Percentiles rank a stretch among this genome's conserved stretches.
phyloP scores from a whole-genome alignment of 2,888 invertebrate genomes.

The Amorpha juglandis region DNA sequence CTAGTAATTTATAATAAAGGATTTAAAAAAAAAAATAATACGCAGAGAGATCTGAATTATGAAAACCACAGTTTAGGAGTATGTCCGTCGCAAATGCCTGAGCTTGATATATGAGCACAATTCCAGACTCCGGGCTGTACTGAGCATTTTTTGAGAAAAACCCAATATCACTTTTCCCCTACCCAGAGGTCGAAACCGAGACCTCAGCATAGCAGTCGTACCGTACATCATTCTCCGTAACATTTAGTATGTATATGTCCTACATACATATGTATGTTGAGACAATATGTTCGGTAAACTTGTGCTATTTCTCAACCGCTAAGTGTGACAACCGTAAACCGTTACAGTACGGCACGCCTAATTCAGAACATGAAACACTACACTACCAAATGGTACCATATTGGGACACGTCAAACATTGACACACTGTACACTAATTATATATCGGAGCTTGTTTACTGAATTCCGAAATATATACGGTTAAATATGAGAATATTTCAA shows the following conservation, averaged over 20 bases:
- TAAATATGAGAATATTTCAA: not conserved
- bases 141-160: no score
- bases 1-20: no score
- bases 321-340: constrained; percentile 9
- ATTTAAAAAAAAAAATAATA: no score
- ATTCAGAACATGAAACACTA: constrained; percentile 18
- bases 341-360: not conserved
- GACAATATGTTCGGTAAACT: not conserved
- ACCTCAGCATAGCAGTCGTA: no score
- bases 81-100: no score
- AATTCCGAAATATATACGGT: not conserved
- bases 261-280: not conserved
- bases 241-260: not conserved
- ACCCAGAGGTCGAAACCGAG: no score
- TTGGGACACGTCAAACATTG: constrained; percentile 4
- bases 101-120: no score
- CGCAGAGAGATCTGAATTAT: no score
- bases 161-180: no score
- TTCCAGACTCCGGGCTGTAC: no score
- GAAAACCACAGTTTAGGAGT: no score
- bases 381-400: constrained; percentile 8
- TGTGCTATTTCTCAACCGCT: not conserved
- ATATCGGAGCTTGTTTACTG: constrained; percentile 9
- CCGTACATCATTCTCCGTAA: no score
- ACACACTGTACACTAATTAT: constrained; percentile 3